Evolutionary conservation across 2,113 vertebrate genomes (phyloP).

Genomic region (Delphinus delphis): DNA sequence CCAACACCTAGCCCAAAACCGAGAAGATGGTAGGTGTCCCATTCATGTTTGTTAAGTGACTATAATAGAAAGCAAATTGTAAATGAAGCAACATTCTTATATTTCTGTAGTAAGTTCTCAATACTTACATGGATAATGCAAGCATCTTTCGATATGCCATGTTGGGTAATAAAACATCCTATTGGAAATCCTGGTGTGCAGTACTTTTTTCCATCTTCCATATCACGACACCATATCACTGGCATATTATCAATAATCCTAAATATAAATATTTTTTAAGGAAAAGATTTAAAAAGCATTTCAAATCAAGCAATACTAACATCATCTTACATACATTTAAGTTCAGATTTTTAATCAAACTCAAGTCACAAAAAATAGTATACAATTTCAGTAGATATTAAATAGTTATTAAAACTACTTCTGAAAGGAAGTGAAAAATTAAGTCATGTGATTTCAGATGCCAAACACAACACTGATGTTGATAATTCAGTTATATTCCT

Average conservation of each 20-base stretch:
- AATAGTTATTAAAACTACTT: conserved; percentile 23
- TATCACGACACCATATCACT: conserved; percentile 93
- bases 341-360: background rate
- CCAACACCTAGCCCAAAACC: background rate
- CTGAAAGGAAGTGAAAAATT: background rate
- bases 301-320: conserved; percentile 39
- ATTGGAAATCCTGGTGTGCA: conserved; percentile 94
- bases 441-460: background rate
- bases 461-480: conserved; percentile 89
- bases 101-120: conserved; percentile 4
- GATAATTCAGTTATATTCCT: conserved; percentile 91
- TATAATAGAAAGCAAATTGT: background rate
- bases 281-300: conserved; percentile 68
- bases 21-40: background rate
- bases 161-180: conserved; percentile 89
- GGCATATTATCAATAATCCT: conserved; percentile 97
- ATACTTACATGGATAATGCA: conserved; percentile 92
- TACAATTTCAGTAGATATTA: background rate
- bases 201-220: conserved; percentile 90
- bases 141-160: conserved; percentile 88
- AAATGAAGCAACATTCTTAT: background rate
- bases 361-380: background rate
- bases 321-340: background rate
- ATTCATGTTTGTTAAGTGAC: background rate
- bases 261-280: conserved; percentile 41